These are phyloP conservation scores for Callorhinus ursinus DNA, from an alignment of 2,113 vertebrate species.

Conservation along the genomic window DNA sequence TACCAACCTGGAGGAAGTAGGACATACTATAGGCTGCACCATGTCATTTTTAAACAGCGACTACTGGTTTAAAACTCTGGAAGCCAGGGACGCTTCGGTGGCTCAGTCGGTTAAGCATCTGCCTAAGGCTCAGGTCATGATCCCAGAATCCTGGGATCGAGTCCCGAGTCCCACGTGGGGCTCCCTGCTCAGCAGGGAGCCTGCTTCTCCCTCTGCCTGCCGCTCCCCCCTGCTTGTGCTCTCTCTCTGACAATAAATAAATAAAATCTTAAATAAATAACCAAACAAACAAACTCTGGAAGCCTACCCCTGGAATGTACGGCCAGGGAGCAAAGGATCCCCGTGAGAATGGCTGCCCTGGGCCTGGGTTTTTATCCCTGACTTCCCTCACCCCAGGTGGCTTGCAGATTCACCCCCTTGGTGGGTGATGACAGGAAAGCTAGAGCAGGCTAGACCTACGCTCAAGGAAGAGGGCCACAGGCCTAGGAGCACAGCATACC, in stretches of 20 bases:
- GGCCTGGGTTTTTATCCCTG: background rate
- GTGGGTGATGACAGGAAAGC: constrained; percentile 81
- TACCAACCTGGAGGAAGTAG: background rate
- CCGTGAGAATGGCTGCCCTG: background rate
- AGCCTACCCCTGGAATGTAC: background rate
- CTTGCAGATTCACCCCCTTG: constrained; percentile 85
- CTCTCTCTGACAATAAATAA: background rate
- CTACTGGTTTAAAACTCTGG: background rate
- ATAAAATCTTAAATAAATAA: background rate
- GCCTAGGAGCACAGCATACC: constrained; percentile 83
- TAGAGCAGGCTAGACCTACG: constrained; percentile 77
- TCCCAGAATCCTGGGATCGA: no score
- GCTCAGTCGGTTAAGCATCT: background rate
- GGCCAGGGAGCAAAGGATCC: background rate
- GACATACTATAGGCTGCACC: background rate
- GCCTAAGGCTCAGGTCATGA: background rate
- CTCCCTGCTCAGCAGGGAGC: no score
- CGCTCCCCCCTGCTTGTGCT: no score
- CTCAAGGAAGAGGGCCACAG: constrained; percentile 81
- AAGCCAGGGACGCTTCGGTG: background rate
- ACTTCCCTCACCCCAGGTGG: constrained; percentile 71
- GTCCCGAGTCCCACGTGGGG: no score
- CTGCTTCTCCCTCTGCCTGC: no score
- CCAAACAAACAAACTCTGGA: background rate
- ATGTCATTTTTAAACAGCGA: background rate